Percentiles rank a stretch among this genome's conserved stretches.
These are phyloP conservation scores for Orchesella cincta DNA, from an alignment of 1,140 invertebrate genomes.

Conservation along the genomic window DNA sequence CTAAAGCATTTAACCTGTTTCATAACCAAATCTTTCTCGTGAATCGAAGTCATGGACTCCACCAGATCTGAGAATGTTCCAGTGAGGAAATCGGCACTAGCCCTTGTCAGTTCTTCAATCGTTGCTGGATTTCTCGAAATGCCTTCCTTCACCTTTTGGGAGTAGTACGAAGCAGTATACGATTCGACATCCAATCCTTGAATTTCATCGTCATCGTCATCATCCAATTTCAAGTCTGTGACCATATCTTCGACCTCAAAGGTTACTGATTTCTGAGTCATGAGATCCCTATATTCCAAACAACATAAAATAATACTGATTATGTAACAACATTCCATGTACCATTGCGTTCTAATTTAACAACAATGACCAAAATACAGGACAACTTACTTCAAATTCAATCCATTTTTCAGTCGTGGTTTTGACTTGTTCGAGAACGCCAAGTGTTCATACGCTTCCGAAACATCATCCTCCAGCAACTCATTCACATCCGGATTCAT, in stretches of 20 bases:
- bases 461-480: too few relatives aligned
- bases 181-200: not conserved
- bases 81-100: not conserved
- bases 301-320: too few relatives aligned
- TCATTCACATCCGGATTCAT: too few relatives aligned
- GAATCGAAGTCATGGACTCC: not conserved
- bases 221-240: not conserved
- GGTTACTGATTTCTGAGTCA: not conserved
- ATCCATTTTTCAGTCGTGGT: not conserved
- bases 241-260: not conserved
- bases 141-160: not conserved
- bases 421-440: not conserved
- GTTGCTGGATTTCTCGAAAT: not conserved
- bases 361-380: too few relatives aligned
- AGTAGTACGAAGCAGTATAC: not conserved
- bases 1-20: not conserved
- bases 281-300: too few relatives aligned
- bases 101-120: not conserved
- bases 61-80: not conserved
- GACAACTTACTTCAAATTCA: not conserved
- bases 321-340: too few relatives aligned
- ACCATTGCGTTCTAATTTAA: too few relatives aligned
- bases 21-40: not conserved
- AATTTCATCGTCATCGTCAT: slow-evolving; percentile 1
- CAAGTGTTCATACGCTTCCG: not conserved